phyloP scores from a whole-genome alignment of 23 tunicate species.

The Botrylloides violaceus region DNA sequence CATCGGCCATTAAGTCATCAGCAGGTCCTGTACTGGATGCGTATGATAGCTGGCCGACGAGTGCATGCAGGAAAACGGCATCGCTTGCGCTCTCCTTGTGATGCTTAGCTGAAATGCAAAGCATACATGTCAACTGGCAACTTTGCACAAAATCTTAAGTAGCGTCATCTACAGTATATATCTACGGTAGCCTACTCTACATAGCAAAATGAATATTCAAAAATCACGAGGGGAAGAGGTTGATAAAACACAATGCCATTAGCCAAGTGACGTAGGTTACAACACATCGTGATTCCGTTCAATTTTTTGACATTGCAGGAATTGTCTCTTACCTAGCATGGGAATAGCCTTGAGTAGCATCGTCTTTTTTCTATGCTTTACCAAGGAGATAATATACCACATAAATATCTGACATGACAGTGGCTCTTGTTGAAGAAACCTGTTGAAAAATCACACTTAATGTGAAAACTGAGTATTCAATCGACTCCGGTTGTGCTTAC shows the following conservation, averaged over 20 bases:
- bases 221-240: too few species aligned
- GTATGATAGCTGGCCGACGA: slow-evolving; percentile 34
- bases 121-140: too few species aligned
- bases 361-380: slow-evolving; percentile 48
- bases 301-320: too few species aligned
- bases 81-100: slow-evolving; percentile 56
- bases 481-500: neutral
- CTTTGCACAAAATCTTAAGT: neutral
- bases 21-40: slow-evolving; percentile 5
- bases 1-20: slow-evolving; percentile 54
- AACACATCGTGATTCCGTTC: too few species aligned
- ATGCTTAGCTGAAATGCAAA: slow-evolving; percentile 35
- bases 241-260: too few species aligned
- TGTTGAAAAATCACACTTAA: neutral
- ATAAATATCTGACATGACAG: slow-evolving; percentile 44
- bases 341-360: slow-evolving; percentile 45
- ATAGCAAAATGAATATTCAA: too few species aligned
- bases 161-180: too few species aligned
- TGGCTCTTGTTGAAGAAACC: slow-evolving; percentile 62
- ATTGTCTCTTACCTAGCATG: slow-evolving; percentile 42
- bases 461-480: neutral
- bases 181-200: too few species aligned
- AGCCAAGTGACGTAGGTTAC: too few species aligned
- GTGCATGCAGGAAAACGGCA: slow-evolving; percentile 48
- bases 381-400: slow-evolving; percentile 59